Evolutionary conservation across 1,140 invertebrate species (phyloP).

Genomic region (Rhopalosiphum padi): DNA sequence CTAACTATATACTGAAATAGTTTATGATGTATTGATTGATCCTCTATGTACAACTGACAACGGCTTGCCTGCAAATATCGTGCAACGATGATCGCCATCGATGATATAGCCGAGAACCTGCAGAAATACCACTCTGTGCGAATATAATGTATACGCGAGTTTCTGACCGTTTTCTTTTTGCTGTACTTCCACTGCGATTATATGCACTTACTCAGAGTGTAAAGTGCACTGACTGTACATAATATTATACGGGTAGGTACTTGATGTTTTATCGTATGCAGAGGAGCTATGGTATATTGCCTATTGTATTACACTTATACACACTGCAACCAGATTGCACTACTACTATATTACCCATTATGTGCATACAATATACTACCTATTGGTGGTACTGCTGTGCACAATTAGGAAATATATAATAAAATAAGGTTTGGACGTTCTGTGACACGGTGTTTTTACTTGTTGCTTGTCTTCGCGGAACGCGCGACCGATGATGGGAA

Average conservation of each 20-base stretch:
- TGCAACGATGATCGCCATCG: neutral
- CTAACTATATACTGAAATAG: neutral
- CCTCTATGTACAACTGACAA: neutral
- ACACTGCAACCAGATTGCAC: neutral
- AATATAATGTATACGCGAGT: neutral
- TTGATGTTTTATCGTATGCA: neutral
- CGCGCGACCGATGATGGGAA: too few relatives aligned
- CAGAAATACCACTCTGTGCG: too few relatives aligned
- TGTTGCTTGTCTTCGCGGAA: neutral
- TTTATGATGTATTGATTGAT: neutral
- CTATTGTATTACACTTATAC: neutral
- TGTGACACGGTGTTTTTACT: neutral
- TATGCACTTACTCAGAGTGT: too few relatives aligned
- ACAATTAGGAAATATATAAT: constrained; percentile 15
- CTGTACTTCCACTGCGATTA: neutral
- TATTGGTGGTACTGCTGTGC: neutral
- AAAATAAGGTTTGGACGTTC: neutral
- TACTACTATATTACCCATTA: neutral
- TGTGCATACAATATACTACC: neutral
- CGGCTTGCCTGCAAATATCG: neutral
- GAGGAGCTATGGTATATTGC: neutral
- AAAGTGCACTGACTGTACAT: neutral
- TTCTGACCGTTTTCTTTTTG: neutral
- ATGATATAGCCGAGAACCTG: too few relatives aligned
- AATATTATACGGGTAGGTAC: neutral